phyloP scores from a whole-genome alignment of 2,797 vertebrate genomes.

The Buceros bicornis region DNA sequence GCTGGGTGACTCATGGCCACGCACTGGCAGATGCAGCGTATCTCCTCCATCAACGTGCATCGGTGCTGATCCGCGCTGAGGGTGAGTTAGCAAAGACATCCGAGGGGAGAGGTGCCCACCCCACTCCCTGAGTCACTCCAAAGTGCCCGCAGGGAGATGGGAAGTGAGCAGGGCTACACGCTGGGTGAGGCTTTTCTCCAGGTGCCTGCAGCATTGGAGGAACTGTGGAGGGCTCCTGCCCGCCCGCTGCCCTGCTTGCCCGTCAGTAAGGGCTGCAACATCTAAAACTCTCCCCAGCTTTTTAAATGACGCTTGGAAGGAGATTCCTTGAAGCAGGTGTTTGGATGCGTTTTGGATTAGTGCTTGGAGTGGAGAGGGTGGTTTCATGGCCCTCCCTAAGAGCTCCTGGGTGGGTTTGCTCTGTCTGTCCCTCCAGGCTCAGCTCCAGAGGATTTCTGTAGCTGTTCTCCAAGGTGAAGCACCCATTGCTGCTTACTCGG shows the following conservation, averaged over 20 bases:
- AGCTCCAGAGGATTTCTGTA: background rate
- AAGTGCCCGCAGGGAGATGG: accelerated
- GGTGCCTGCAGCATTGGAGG: accelerated
- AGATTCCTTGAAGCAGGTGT: background rate
- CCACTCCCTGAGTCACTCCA: accelerated
- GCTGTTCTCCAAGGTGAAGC: background rate
- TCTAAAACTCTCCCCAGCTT: accelerated
- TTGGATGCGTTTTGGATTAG: background rate
- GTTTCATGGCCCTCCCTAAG: accelerated
- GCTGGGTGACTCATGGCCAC: background rate
- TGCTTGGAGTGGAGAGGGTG: background rate
- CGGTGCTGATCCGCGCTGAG: background rate
- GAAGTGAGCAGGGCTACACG: accelerated
- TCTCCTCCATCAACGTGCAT: accelerated
- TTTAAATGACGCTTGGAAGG: background rate
- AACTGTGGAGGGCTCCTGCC: background rate
- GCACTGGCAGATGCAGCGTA: background rate
- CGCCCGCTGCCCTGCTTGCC: accelerated
- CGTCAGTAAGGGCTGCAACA: background rate
- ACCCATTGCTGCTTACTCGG: background rate
- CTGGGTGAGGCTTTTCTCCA: background rate
- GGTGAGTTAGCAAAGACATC: background rate
- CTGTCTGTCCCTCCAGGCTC: background rate
- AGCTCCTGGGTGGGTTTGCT: background rate
- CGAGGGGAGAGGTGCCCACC: background rate